Conservation (phyloP, 2,797 vertebrate species). For the Galago senegalensis region DNA sequence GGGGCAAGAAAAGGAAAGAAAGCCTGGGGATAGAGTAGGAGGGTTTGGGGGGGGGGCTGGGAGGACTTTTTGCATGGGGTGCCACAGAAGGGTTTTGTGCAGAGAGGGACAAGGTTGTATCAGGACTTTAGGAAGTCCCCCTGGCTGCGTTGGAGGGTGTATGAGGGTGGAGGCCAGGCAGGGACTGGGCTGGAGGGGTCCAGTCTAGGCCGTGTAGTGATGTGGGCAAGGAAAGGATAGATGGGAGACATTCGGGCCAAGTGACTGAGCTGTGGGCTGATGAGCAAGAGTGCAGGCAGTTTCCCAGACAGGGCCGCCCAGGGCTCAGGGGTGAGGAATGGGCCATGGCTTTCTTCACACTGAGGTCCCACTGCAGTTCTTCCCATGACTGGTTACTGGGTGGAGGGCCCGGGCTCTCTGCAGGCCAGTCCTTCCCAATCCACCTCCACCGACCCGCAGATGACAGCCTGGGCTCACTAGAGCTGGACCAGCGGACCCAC, state of each 20-base stretch:
- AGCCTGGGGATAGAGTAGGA: neutral
- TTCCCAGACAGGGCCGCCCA: neutral
- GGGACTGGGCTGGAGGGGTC: neutral
- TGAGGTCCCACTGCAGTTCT: neutral
- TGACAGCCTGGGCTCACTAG: conserved; percentile 94
- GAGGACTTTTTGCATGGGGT: fast-evolving
- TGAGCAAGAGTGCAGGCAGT: neutral
- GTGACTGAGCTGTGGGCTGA: no score
- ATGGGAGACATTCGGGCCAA: neutral
- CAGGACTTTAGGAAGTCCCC: neutral
- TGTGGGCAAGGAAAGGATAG: fast-evolving
- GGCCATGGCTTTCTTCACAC: neutral
- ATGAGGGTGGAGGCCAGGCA: neutral
- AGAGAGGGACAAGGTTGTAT: neutral
- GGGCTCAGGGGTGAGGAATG: neutral
- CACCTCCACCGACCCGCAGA: conserved; percentile 86
- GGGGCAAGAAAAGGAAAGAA: neutral
- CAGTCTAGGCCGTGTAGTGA: neutral
- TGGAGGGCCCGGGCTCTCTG: fast-evolving
- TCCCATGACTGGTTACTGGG: neutral
- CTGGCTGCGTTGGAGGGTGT: neutral
- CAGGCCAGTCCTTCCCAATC: neutral
- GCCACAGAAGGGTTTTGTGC: neutral
- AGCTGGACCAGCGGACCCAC: conserved; percentile 94
- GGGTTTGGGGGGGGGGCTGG: neutral